These are phyloP conservation scores for Plebejus anna DNA, from an alignment of 2,888 invertebrate species.

Conservation along the genomic window DNA sequence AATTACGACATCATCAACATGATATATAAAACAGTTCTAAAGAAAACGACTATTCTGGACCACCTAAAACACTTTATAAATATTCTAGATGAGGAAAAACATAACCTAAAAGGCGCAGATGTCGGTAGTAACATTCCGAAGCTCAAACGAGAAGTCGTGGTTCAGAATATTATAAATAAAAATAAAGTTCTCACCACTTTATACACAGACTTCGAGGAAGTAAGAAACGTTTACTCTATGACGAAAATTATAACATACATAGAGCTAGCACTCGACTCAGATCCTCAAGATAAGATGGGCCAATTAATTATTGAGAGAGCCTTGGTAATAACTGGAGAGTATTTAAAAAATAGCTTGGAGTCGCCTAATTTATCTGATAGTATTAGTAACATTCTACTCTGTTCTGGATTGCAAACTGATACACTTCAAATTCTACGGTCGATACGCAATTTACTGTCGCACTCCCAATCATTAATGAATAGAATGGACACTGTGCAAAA, in stretches of 20 bases:
- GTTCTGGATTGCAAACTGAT: slow-evolving; percentile 16
- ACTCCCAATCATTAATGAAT: not conserved
- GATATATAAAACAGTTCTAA: slow-evolving; percentile 7
- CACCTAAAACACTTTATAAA: slow-evolving; percentile 1
- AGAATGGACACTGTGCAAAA: not conserved
- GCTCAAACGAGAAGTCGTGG: not conserved
- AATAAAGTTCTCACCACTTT: not conserved
- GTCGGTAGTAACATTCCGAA: slow-evolving; percentile 4
- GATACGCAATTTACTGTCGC: slow-evolving; percentile 19
- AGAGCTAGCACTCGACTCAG: slow-evolving; percentile 10
- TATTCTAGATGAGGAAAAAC: not conserved
- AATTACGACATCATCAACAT: not conserved
- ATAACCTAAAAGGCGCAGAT: slow-evolving; percentile 15
- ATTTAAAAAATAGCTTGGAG: slow-evolving; percentile 22
- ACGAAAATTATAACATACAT: slow-evolving; percentile 7
- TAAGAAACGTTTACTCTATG: slow-evolving; percentile 21
- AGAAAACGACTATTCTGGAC: not conserved
- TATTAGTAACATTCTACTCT: slow-evolving; percentile 21
- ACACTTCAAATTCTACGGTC: slow-evolving; percentile 3
- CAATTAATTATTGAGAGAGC: slow-evolving; percentile 19
- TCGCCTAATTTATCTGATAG: slow-evolving; percentile 20
- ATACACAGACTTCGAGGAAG: slow-evolving; percentile 6
- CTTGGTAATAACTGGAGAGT: slow-evolving; percentile 22
- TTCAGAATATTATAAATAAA: slow-evolving; percentile 4
- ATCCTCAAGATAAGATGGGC: slow-evolving; percentile 4